These are phyloP conservation scores for Scaptomyza flava DNA, from an alignment of 2,888 invertebrate species.

Conservation along the genomic window DNA sequence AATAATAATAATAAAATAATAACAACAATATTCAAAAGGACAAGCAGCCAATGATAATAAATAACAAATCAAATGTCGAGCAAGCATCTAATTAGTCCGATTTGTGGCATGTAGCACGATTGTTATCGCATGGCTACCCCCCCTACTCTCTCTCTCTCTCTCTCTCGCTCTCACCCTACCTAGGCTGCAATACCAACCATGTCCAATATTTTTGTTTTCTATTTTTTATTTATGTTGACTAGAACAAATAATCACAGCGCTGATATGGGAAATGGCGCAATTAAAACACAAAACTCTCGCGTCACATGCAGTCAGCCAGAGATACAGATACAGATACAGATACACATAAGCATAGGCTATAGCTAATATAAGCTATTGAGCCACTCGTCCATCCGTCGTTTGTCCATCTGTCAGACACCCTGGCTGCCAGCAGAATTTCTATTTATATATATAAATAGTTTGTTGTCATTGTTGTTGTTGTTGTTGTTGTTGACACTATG, in stretches of 20 bases:
- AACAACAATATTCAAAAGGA: constrained; percentile 17
- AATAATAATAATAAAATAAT: constrained; percentile 14
- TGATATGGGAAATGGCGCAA: constrained; percentile 79
- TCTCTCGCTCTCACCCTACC: no score
- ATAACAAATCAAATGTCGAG: constrained; percentile 69
- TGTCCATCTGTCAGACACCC: constrained; percentile 25
- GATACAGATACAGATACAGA: constrained; percentile 19
- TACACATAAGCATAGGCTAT: neutral
- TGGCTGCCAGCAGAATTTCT: constrained; percentile 10
- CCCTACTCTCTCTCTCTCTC: neutral
- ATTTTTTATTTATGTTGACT: constrained; percentile 66
- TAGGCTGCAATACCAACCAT: constrained; percentile 13
- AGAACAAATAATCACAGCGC: constrained; percentile 74
- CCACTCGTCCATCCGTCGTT: constrained; percentile 25
- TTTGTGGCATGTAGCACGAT: constrained; percentile 41
- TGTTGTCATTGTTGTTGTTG: constrained; percentile 54
- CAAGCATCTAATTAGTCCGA: constrained; percentile 62
- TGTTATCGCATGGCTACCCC: constrained; percentile 17
- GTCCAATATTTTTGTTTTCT: constrained; percentile 26
- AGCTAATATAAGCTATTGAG: constrained; percentile 11
- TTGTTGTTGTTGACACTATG: constrained; percentile 52
- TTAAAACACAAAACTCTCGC: constrained; percentile 61
- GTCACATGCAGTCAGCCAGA: constrained; percentile 35
- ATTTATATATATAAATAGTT: constrained; percentile 61
- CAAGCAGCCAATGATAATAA: constrained; percentile 37